These are phyloP conservation scores for Tetrax tetrax DNA, from an alignment of 2,113 vertebrate species.

Conservation along the genomic window DNA sequence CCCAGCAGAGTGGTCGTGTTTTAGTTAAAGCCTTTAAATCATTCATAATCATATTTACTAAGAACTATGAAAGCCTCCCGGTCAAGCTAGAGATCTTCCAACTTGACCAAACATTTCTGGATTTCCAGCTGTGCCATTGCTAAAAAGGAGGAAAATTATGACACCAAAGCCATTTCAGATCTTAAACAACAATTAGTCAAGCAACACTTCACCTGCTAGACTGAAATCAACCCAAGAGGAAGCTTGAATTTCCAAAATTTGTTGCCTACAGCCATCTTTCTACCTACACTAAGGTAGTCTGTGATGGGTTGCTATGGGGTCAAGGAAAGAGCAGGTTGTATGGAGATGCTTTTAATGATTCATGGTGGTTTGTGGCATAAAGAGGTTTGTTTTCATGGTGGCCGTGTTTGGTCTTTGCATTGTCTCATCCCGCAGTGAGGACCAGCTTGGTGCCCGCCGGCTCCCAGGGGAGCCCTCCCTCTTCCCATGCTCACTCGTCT, in stretches of 20 bases:
- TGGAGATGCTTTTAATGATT: background rate
- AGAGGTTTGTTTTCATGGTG: background rate
- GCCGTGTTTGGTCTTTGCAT: background rate
- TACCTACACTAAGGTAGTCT: background rate
- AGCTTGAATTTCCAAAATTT: background rate
- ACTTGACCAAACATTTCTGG: background rate
- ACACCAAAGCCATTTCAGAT: background rate
- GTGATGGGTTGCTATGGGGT: background rate
- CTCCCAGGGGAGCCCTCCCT: background rate
- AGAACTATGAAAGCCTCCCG: background rate
- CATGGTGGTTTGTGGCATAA: background rate
- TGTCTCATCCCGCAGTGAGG: background rate
- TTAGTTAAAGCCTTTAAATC: background rate
- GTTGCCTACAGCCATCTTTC: background rate
- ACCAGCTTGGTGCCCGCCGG: background rate
- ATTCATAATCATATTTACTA: background rate
- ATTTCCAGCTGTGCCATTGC: background rate
- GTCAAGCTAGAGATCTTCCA: background rate
- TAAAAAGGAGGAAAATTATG: background rate
- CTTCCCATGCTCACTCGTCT: background rate
- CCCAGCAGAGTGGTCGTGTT: background rate
- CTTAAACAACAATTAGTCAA: background rate
- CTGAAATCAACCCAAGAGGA: background rate
- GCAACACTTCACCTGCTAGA: background rate
- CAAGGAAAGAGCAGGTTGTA: background rate